Base-by-base conservation (phyloP, 2,888 invertebrate species). In the Fissipunctia ypsillon region DNA sequence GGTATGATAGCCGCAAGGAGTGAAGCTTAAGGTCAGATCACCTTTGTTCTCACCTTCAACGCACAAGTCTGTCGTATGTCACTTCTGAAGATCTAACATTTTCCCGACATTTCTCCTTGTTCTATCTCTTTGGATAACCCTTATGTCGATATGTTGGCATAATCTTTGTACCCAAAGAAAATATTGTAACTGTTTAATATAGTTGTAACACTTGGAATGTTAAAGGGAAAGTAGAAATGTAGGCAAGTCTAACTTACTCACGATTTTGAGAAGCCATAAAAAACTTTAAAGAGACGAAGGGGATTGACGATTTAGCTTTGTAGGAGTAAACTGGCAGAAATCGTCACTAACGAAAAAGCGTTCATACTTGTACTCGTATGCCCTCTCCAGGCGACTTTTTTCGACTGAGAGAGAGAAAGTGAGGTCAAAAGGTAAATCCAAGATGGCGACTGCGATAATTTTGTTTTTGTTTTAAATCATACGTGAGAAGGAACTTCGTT, bases 101-200 rank as follows among this genome's bases (percentile, higher is more conserved):
- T 69, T 69, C 61, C 22, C 31, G 16, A 54, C 10, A 41, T 38
- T 76, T 79, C 76, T 76, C 77, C 70, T 70, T 35, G 14, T 76
- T 54, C 56, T 22, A 45, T 57, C 28, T 66, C 31, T 69, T 50
- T 50, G 63, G 38, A 31, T 25, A 63, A 19, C 43, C 31, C 64
- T 19, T 50, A 75, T 22, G 56, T 60, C 35, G 54, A 57, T 69
- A 61, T 57, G 25, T 61, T 45, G 25, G 25, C 52, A 25, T 50
- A 50, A 69, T 52, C 45, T 76, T 59, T 67, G n/a, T 35, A 10
- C 38, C 10, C 6, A 35, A n/a, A 14, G 35, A 50, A 68, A 52
- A 16, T 59, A 38, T 25, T 52, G 10, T 22, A 16, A 2, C 1
- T 12, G n/a, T n/a, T n/a, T n/a, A n/a, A n/a, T 64, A 50, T 48